Evolutionary conservation across 2,113 vertebrate species (phyloP), one percentile per base, ranked within the genome.

Genomic region (Triplophysa tibetana): DNA sequence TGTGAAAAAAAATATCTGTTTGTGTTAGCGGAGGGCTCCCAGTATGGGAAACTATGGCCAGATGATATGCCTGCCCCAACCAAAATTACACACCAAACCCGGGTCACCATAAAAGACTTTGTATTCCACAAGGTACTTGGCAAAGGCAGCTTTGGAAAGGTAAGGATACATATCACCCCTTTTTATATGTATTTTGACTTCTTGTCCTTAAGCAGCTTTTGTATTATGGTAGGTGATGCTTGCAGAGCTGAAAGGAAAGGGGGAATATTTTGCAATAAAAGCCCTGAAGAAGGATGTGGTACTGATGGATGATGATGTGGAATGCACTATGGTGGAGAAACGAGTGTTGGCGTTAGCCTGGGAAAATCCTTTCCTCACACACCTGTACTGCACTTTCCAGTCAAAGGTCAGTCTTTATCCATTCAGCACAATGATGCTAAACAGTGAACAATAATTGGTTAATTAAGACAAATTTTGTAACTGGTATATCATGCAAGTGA

Each of bases 141-240:
- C 65, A 99, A 99, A 91, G 98, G 98, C 86, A 99, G 98, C 89
- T 99, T 99, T 77, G 98, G 98, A 72, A 99, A 99, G 94, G 98
- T 99, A 89, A 1, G 92, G 56, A 52, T 2, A 26, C 50, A 19
- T 17, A 43, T 2, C 29, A 17, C 17, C 56, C 11, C 19, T 21
- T n/a, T n/a, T 1, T 0, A 21, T 21, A 2, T 58, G 54, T n/a
- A 21, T 8, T n/a, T 58, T 21, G 9, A n/a, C 8, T 21, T 10
- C n/a, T 16, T 58, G 29, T 50, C 19, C 65, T 23, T 56, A 43
- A 67, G 26, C 21, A 38, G 73, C 48, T 8, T 0, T 0, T 2
- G 8, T 69, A 17, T 21, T 10, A 14, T 43, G 10, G 0, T 82
- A 99, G 98, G 98, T 99, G 56, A 89, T 99, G 17, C 93, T 99